These are phyloP conservation scores for Benitochromis conjunctus DNA, from an alignment of 2,113 vertebrate genomes.

Conservation along the genomic window DNA sequence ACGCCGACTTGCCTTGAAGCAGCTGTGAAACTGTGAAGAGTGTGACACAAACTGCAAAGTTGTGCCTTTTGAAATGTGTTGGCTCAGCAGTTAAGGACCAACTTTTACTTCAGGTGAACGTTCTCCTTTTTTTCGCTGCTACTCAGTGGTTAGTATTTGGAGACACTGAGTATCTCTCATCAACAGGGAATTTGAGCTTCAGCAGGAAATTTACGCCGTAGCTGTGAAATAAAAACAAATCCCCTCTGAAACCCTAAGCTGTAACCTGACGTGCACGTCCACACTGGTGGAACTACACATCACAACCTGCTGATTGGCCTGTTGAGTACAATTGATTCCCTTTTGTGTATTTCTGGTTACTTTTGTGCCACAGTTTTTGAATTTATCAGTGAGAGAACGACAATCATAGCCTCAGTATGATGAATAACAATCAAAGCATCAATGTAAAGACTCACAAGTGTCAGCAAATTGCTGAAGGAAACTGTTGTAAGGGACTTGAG, in stretches of 20 bases:
- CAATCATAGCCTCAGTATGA: background rate
- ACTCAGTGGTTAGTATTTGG: background rate
- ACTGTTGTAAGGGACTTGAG: background rate
- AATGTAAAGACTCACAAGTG: background rate
- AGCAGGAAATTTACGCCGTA: background rate
- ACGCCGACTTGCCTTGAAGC: background rate
- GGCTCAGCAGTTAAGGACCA: background rate
- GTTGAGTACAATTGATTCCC: background rate
- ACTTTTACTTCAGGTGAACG: background rate
- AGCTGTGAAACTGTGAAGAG: too few species aligned
- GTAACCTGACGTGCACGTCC: background rate
- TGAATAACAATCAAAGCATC: background rate
- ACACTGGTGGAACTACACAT: background rate
- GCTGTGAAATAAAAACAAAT: background rate
- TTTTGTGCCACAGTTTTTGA: background rate
- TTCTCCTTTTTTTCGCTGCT: background rate
- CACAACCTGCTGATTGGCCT: background rate
- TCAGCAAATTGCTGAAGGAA: background rate
- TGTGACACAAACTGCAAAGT: background rate
- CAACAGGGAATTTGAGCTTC: too few species aligned
- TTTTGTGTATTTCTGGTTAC: accelerated
- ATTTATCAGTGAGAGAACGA: background rate
- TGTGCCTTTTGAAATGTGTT: background rate
- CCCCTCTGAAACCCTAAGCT: background rate
- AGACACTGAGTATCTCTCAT: background rate